phyloP scores from a whole-genome alignment of 2,113 vertebrate species.

The Nerophis lumbriciformis region DNA sequence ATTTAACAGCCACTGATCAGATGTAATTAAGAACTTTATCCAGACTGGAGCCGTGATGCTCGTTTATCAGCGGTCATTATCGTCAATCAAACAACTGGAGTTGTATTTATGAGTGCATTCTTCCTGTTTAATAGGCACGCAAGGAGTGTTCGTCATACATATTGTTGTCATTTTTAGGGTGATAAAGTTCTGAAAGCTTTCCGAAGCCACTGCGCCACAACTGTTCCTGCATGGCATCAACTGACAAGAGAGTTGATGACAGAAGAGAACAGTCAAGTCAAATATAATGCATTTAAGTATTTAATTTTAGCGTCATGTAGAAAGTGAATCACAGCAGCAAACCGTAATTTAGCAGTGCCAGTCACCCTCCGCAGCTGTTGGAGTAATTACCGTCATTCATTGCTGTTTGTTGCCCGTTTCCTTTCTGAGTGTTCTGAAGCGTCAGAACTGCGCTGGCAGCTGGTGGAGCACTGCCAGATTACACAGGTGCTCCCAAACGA shows the following conservation, averaged over 20 bases:
- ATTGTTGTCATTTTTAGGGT: background rate
- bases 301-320: conserved; percentile 4
- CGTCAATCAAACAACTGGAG: conserved; percentile 1
- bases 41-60: background rate
- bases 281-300: background rate
- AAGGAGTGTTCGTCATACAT: conserved; percentile 5
- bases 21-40: conserved; percentile 6
- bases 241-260: background rate
- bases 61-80: conserved; percentile 3
- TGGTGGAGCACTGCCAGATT: conserved; percentile 23
- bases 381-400: conserved; percentile 21
- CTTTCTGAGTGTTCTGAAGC: conserved; percentile 19
- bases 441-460: conserved; percentile 11
- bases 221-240: background rate
- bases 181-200: background rate
- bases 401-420: conserved; percentile 17
- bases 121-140: background rate
- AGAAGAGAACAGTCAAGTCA: background rate
- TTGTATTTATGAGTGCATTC: background rate
- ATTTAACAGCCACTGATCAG: conserved; percentile 7
- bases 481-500: conserved; percentile 11
- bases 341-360: conserved; percentile 9
- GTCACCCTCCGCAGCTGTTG: conserved; percentile 11
- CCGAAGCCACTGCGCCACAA: conserved; percentile 8
- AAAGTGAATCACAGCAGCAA: conserved; percentile 19